Base-by-base conservation (phyloP, 2,113 vertebrate genomes). In the Cynoglossus semilaevis region DNA sequence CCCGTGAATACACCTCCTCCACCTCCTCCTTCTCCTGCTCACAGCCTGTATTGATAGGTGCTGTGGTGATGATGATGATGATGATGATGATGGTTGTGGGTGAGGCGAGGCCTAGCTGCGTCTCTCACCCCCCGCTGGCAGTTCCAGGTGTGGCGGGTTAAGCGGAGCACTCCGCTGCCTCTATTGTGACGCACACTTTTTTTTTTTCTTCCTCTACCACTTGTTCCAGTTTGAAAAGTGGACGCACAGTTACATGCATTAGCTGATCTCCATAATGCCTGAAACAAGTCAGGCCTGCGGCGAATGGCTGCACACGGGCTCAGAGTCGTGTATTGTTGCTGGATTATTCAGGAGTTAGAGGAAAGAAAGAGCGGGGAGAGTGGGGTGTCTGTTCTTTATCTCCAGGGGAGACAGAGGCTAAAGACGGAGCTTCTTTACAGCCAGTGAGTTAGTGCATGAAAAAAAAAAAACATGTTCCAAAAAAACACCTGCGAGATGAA, bases 61-160 rank as follows among this genome's bases (percentile, higher is more conserved):
- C 77, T 57, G 60, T 46, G 55, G 42, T 36, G 41, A 6, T 42
- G 12, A 13, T 11, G 38, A 6, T 42, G 41, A 58, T 38, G 54
- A 36, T 40, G 65, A 62, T 78, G 65, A 63, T 72, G 81, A 75
- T 76, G 78, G 79, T 74, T 2, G 22, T 29, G 3, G 22, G 59
- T 19, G 11, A 18, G 40, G 13, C 17, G 45, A 63, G 19, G 51
- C 48, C 2, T 56, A 66, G 58, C 51, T 35, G 60, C 69, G 53
- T 76, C 63, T 71, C 67, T 75, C 38, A 56, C 76, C 63, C 77
- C 68, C 77, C 82, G 89, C 92, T 91, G 89, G 86, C 88, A 88
- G 84, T 88, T 92, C 92, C 94, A 95, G 94, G 94, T 97, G 94
- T 94, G 94, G 80, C 10, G 29, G 82, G 76, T 64, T 78, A 79